Evolutionary conservation across 2,113 vertebrate species (phyloP).

Genomic region (Aplodontia rufa): DNA sequence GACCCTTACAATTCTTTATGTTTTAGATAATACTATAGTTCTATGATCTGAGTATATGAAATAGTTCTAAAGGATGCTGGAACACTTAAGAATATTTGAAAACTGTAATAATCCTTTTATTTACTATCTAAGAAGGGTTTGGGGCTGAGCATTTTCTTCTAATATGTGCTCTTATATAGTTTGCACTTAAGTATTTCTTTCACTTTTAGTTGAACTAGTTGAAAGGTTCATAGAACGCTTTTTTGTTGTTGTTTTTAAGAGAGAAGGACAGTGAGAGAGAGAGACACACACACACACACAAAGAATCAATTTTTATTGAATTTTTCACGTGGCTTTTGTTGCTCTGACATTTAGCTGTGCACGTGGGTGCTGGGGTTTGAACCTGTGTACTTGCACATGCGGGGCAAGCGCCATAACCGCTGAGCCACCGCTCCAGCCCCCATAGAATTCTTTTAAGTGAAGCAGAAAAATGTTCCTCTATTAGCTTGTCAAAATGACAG

Average conservation of each 20-base stretch:
- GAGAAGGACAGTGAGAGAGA: too few relatives aligned
- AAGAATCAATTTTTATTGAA: too few relatives aligned
- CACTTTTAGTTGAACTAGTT: neutral
- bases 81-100: neutral
- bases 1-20: neutral
- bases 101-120: neutral
- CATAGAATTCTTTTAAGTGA: neutral
- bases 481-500: neutral
- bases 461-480: neutral
- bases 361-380: too few relatives aligned
- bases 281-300: too few relatives aligned
- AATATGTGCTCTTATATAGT: neutral
- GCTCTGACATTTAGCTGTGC: too few relatives aligned
- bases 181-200: neutral
- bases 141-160: neutral
- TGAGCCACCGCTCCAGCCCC: neutral
- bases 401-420: too few relatives aligned
- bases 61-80: neutral
- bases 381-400: too few relatives aligned
- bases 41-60: conserved; percentile 62
- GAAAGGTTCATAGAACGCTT: neutral
- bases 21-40: conserved; percentile 61
- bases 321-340: too few relatives aligned
- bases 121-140: neutral
- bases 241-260: too few relatives aligned